A percentile compares a stretch with the other conserved stretches of the same genome.
These are phyloP conservation scores for Oreochromis grahami DNA, from an alignment of 2,797 vertebrate genomes.

Conservation along the genomic window DNA sequence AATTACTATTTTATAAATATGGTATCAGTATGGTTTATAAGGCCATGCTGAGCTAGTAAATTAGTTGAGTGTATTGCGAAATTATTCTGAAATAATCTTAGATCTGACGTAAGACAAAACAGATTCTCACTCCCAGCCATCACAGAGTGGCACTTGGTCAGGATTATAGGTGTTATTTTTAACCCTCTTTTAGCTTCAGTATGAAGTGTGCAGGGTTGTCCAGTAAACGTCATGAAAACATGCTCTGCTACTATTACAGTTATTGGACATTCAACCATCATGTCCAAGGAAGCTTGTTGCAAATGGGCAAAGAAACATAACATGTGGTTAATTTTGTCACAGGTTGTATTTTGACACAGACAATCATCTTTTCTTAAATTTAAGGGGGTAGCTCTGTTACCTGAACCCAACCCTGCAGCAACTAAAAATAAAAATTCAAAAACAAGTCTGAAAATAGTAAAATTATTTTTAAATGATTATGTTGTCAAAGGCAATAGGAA, in stretches of 20 bases:
- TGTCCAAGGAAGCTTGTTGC: neutral
- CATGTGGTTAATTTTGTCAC: neutral
- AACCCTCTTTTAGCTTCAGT: neutral
- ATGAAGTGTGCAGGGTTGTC: neutral
- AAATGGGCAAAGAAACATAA: neutral
- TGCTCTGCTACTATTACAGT: neutral
- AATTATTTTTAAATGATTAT: neutral
- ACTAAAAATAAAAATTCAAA: neutral
- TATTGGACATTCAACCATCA: no score
- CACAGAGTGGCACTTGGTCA: neutral
- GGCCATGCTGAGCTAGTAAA: neutral
- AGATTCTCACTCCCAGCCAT: neutral
- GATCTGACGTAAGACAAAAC: neutral
- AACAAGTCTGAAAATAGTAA: neutral
- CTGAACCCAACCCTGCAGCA: neutral
- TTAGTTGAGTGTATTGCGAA: neutral
- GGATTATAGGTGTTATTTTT: neutral
- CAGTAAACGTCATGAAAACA: neutral
- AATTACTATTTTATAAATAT: neutral
- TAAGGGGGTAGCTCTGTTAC: neutral
- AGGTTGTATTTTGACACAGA: neutral
- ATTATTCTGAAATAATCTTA: neutral
- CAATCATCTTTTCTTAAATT: fast-evolving
- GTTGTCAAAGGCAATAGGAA: neutral
- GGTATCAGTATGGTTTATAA: neutral